Percentiles rank a stretch among this genome's conserved stretches.
Conservation (phyloP, 2,113 vertebrate species). For the Psilopsiagon aurifrons region DNA sequence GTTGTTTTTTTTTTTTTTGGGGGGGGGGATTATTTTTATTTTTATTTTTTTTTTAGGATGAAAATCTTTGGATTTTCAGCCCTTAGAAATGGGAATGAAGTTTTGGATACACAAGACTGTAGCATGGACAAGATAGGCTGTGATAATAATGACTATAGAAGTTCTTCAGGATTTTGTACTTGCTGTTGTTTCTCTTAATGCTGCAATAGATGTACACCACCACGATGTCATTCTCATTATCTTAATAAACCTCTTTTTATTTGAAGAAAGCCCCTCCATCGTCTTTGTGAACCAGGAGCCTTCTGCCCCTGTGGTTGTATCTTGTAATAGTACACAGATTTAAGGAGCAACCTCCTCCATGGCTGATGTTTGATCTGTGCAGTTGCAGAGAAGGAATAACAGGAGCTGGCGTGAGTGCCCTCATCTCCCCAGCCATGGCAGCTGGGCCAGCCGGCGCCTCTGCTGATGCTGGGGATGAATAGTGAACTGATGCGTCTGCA, state of each 20-base stretch:
- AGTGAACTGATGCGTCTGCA: not conserved
- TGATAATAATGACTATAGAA: constrained; percentile 18
- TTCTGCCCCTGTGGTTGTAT: not conserved
- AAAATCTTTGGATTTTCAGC: constrained; percentile 33
- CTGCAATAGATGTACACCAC: constrained; percentile 65
- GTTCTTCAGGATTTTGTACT: constrained; percentile 63
- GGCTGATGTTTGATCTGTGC: not conserved
- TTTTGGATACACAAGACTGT: constrained; percentile 24
- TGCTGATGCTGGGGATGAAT: not conserved
- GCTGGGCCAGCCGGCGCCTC: not conserved
- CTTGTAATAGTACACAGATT: not conserved
- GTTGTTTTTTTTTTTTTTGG: too few species aligned
- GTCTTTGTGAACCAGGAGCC: constrained; percentile 38
- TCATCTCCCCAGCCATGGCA: fast-evolving
- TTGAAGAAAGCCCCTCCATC: constrained; percentile 32
- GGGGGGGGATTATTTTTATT: not conserved
- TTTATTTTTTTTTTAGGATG: not conserved
- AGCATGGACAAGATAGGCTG: constrained; percentile 40
- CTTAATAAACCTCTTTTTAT: constrained; percentile 76
- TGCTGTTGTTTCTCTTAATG: constrained; percentile 70
- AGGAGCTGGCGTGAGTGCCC: not conserved
- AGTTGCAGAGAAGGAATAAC: not conserved
- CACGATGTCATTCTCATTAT: constrained; percentile 64
- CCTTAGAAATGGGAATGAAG: constrained; percentile 60
- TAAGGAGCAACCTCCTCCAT: not conserved